Percentiles rank a stretch among this genome's conserved stretches.
Evolutionary conservation across 1,140 invertebrate species (phyloP).

Genomic region (Orussus abietinus): DNA sequence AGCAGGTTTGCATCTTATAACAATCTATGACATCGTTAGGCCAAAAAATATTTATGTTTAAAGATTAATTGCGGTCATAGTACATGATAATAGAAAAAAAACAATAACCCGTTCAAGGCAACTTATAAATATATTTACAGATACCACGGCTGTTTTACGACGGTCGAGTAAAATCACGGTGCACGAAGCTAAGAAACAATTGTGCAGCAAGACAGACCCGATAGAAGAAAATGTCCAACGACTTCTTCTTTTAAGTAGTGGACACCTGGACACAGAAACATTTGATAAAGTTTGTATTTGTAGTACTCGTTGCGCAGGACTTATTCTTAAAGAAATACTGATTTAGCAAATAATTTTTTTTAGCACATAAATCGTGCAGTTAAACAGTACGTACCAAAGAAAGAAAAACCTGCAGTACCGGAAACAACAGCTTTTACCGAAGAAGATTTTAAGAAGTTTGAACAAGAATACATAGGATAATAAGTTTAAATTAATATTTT

Average conservation of each 20-base stretch:
- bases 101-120: slow-evolving; percentile 1
- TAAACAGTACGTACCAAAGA: slow-evolving; percentile 19
- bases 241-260: slow-evolving; percentile 33
- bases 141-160: slow-evolving; percentile 13
- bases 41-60: slow-evolving; percentile 11
- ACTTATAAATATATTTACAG: slow-evolving; percentile 11
- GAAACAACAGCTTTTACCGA: slow-evolving; percentile 51
- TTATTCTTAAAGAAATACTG: too few relatives aligned
- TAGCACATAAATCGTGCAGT: slow-evolving; percentile 30
- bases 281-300: slow-evolving; percentile 38
- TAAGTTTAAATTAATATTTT: slow-evolving; percentile 5
- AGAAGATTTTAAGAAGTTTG: slow-evolving; percentile 55
- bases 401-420: slow-evolving; percentile 27
- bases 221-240: slow-evolving; percentile 36
- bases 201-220: slow-evolving; percentile 27
- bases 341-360: slow-evolving; percentile 11
- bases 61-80: slow-evolving; percentile 5
- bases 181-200: slow-evolving; percentile 30
- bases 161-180: slow-evolving; percentile 31
- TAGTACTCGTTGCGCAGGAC: too few relatives aligned
- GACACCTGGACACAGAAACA: slow-evolving; percentile 20
- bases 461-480: slow-evolving; percentile 47
- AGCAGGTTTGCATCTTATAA: slow-evolving; percentile 20
- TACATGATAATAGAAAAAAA: slow-evolving; percentile 10
- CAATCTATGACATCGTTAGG: slow-evolving; percentile 1